Conservation (phyloP, 2,888 invertebrate genomes). For the Hipparchia semele region DNA sequence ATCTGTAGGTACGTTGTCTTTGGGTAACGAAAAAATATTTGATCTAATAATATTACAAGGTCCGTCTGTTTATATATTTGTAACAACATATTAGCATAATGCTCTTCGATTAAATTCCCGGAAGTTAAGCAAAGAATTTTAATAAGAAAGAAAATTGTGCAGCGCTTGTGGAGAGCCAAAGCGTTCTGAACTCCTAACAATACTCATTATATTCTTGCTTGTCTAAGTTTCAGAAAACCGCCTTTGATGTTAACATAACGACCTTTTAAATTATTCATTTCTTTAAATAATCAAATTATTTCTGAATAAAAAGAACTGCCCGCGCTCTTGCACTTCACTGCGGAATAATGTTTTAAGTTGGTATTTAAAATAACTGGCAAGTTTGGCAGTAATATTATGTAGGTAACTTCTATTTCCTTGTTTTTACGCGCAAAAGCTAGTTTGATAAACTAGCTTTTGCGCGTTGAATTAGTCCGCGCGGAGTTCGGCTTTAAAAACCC, state of each 20-base stretch:
- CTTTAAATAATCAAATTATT: constrained; percentile 32
- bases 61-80: neutral
- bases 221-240: constrained; percentile 29
- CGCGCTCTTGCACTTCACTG: neutral
- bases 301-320: neutral
- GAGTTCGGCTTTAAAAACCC: no score
- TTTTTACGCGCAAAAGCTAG: no score
- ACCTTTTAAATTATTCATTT: constrained; percentile 26
- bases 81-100: constrained; percentile 2
- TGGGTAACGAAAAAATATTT: no score
- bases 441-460: no score
- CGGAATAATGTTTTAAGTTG: neutral
- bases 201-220: constrained; percentile 51
- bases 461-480: no score
- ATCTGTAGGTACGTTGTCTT: no score
- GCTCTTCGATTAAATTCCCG: constrained; percentile 54
- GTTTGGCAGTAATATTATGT: no score
- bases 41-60: neutral
- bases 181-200: constrained; percentile 62
- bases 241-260: constrained; percentile 35
- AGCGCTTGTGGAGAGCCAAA: constrained; percentile 60
- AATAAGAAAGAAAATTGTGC: constrained; percentile 69
- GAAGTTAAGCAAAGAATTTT: constrained; percentile 70
- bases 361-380: neutral
- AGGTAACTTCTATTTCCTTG: no score